Conservation (phyloP, 2,113 vertebrate species). For the Oryctolagus cuniculus region DNA sequence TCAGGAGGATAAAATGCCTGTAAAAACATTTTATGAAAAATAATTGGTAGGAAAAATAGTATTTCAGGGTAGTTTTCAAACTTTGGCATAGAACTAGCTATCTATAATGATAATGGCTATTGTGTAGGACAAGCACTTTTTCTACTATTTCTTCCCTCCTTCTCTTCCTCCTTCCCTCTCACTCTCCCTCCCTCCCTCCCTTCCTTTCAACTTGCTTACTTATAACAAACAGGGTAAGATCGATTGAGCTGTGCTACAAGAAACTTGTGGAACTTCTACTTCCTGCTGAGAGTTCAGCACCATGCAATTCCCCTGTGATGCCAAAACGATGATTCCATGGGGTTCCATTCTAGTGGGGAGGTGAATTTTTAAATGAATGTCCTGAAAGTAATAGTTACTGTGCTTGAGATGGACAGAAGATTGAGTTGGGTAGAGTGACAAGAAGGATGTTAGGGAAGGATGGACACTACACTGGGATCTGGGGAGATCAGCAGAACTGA, state of each 20-base stretch:
- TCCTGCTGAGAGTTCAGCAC: not conserved
- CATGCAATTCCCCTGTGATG: too few relatives aligned
- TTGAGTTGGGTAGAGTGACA: too few relatives aligned
- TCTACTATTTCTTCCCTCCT: not conserved
- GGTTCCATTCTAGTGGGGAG: not conserved
- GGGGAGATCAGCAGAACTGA: not conserved
- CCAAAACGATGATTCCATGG: not conserved
- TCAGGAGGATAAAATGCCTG: not conserved
- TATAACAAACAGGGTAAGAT: not conserved
- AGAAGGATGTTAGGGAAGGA: not conserved
- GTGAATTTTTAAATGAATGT: not conserved
- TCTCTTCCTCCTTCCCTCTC: not conserved
- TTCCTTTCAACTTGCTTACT: not conserved
- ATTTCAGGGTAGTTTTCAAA: constrained; percentile 4
- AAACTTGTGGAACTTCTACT: too few relatives aligned
- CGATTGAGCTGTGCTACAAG: too few relatives aligned
- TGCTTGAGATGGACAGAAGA: not conserved
- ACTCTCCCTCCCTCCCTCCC: too few relatives aligned
- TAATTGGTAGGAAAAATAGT: not conserved
- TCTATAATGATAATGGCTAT: not conserved
- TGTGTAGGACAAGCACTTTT: not conserved
- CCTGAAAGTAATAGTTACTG: not conserved
- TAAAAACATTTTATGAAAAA: not conserved
- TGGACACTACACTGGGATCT: not conserved
- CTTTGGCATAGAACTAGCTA: not conserved